Conservation (phyloP, 2,113 vertebrate species). For the Numenius arquata region DNA sequence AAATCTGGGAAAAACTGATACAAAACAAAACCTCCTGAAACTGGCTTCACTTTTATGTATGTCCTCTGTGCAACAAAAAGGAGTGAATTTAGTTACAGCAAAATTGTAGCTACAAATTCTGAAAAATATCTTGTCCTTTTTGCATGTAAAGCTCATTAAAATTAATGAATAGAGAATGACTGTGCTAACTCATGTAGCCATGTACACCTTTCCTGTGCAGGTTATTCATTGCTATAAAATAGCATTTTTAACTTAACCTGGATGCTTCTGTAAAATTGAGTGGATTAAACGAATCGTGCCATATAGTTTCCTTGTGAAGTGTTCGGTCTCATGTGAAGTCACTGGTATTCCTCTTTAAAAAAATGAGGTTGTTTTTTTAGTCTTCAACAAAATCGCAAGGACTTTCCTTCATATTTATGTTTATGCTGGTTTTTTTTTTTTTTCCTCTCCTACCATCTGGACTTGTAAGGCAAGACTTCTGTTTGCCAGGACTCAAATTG, state of each 20-base stretch:
- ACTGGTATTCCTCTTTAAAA: neutral
- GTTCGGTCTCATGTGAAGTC: neutral
- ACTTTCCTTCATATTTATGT: neutral
- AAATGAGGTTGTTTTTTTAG: neutral
- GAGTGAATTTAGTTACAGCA: neutral
- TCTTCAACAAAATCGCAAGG: neutral
- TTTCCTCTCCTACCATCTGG: neutral
- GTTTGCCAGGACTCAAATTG: neutral
- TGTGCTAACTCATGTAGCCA: neutral
- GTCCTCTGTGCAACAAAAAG: neutral
- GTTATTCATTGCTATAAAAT: neutral
- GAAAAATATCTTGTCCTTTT: neutral
- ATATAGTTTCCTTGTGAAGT: neutral
- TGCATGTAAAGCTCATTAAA: neutral
- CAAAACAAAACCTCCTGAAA: neutral
- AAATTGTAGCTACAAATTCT: neutral
- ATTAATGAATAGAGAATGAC: neutral
- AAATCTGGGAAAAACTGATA: conserved; percentile 32
- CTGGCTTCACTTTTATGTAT: conserved; percentile 13
- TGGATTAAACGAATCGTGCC: neutral
- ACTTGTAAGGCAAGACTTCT: neutral
- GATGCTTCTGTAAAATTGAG: neutral
- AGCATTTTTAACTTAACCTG: neutral
- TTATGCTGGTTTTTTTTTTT: neutral
- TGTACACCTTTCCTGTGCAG: neutral